Base-by-base conservation (phyloP, 2,797 vertebrate species). In the Labroides dimidiatus region DNA sequence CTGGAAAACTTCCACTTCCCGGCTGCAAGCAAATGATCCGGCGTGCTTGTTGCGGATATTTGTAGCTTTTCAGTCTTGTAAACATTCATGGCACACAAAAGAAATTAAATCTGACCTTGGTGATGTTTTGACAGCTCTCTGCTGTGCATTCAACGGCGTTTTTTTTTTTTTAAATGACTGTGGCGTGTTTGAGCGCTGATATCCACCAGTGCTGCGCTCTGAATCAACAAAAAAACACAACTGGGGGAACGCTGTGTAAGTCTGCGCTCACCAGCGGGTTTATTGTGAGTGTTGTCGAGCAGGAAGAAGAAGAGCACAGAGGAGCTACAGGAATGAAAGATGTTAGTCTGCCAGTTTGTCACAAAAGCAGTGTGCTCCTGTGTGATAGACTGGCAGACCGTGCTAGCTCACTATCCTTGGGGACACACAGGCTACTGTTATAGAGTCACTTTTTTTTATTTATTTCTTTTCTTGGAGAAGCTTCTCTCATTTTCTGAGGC, bases 341-440 rank as follows among this genome's bases (percentile, higher is more conserved):
- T 89, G 87, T 88, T 88, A 67, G 85, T 87, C 85, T 90, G 88
- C 87, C 90, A 89, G 88, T 92, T 88, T 90, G 91, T 92, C 89
- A 92, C 89, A 86, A 89, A 90, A 80, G 87, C 86, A 72, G 85
- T 69, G 84, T 89, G 86, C 88, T 88, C 74, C 85, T 82, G 80
- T 86, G 91, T 88, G 87, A 91, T 84, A 84, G 89, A 89, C 90
- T 89, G 87, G 83, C 90, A 90, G 87, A 84, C 81, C 84, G 72
- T 87, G 88, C 80, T 56, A 61, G 89, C 87, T 85, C 78, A 16
- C 69, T 45, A 68, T 91, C 90, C 89, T 85, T 20, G 44, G 89
- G 88, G 89, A 90, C 72, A 67, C 60, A 12, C 72, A 53, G 86
- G 81, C 78, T 72, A 75, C 81, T 84, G 76, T 80, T 78, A 67